A percentile compares a stretch with the other conserved stretches of the same genome.
Conservation (phyloP, 2,797 vertebrate species). For the Taeniopygia guttata region DNA sequence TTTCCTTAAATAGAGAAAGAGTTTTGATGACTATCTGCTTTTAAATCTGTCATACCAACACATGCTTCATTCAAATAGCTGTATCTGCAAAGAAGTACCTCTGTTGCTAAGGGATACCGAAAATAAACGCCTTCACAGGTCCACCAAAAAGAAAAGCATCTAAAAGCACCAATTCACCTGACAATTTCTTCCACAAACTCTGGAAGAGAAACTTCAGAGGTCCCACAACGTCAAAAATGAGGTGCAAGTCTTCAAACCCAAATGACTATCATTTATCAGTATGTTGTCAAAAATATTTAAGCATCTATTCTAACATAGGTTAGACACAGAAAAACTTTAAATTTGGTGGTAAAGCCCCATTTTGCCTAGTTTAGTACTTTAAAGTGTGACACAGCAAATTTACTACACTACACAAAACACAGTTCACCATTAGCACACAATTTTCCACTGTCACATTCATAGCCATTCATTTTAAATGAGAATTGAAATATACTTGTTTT, state of each 20-base stretch:
- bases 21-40: background rate
- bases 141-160: background rate
- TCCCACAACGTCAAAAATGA: background rate
- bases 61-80: background rate
- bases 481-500: background rate
- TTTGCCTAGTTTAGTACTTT: background rate
- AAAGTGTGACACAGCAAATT: constrained; percentile 37
- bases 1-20: background rate
- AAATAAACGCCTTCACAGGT: background rate
- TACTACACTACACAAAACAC: background rate
- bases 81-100: background rate
- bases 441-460: background rate
- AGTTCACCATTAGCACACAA: background rate
- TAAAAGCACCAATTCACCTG: background rate
- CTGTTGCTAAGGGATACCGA: constrained; percentile 38
- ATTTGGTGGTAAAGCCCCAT: background rate
- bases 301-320: background rate
- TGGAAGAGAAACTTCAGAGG: background rate
- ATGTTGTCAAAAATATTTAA: background rate
- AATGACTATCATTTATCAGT: background rate
- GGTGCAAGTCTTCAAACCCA: background rate
- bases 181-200: background rate
- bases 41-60: background rate
- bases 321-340: background rate
- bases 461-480: background rate